Evolutionary conservation across 2,888 invertebrate genomes (phyloP).

Genomic region (Polyommatus icarus): DNA sequence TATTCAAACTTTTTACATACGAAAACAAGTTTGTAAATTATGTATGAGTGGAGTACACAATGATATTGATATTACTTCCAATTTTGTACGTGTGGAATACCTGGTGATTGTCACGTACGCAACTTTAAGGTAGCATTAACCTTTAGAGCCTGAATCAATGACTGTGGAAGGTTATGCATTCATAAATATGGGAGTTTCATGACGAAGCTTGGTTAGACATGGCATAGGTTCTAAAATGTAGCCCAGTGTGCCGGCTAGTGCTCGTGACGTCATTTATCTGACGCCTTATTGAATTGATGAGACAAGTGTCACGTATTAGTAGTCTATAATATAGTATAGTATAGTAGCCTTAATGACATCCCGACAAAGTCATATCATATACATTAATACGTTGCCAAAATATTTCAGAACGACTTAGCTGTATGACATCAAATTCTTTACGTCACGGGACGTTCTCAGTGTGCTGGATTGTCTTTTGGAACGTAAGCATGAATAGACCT

Average conservation of each 20-base stretch:
- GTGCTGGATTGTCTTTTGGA: no score
- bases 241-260: neutral
- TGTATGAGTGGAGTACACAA: constrained; percentile 10
- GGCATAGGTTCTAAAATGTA: neutral
- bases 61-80: constrained; percentile 11
- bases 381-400: no score
- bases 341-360: no score
- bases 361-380: no score
- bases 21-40: neutral
- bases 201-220: neutral
- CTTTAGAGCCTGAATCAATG: neutral
- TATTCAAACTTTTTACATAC: neutral
- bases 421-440: no score
- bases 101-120: neutral
- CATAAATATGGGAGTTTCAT: neutral
- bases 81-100: constrained; percentile 1
- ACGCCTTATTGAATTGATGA: no score
- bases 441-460: no score
- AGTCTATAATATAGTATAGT: no score
- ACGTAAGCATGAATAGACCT: no score
- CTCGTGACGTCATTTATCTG: no score
- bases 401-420: no score
- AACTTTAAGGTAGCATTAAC: neutral
- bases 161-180: neutral
- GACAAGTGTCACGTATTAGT: no score